A percentile compares a stretch with the other conserved stretches of the same genome.
These are phyloP conservation scores for Nysson spinosus DNA, from an alignment of 2,888 invertebrate genomes.

Conservation along the genomic window DNA sequence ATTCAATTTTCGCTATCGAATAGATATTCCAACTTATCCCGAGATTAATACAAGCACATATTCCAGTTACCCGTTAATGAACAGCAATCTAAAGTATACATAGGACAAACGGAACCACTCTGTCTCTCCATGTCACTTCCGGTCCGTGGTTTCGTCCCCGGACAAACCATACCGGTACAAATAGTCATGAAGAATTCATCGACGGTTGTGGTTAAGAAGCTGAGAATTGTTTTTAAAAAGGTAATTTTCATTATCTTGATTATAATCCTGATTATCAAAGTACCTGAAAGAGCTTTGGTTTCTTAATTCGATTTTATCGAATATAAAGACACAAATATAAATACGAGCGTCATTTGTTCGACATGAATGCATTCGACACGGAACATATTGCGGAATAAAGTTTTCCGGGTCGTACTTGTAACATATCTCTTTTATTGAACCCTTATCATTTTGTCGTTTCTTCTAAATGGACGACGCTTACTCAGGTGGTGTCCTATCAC, in stretches of 20 bases:
- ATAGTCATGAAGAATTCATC: slow-evolving; percentile 68
- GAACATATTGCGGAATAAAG: slow-evolving; percentile 10
- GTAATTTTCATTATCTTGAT: no score
- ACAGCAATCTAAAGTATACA: slow-evolving; percentile 62
- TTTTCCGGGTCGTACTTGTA: slow-evolving; percentile 17
- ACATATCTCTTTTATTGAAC: slow-evolving; percentile 1
- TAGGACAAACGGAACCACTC: slow-evolving; percentile 70
- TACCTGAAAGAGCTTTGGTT: background rate
- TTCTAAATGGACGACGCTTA: slow-evolving; percentile 17
- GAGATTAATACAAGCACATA: slow-evolving; percentile 2
- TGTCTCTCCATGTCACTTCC: slow-evolving; percentile 65
- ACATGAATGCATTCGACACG: background rate
- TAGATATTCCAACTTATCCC: background rate
- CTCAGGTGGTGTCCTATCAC: slow-evolving; percentile 66
- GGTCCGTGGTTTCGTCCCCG: slow-evolving; percentile 74
- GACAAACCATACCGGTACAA: slow-evolving; percentile 70
- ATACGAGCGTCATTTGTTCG: no score
- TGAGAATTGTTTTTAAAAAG: slow-evolving; percentile 70
- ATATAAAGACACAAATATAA: no score
- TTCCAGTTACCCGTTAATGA: slow-evolving; percentile 66
- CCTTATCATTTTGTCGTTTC: background rate
- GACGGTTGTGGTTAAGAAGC: slow-evolving; percentile 63
- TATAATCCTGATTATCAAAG: no score
- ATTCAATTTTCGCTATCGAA: background rate
- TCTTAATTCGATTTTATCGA: background rate